These are phyloP conservation scores for Parotocinclus haroldoi DNA, from an alignment of 2,797 vertebrate species.

Conservation along the genomic window DNA sequence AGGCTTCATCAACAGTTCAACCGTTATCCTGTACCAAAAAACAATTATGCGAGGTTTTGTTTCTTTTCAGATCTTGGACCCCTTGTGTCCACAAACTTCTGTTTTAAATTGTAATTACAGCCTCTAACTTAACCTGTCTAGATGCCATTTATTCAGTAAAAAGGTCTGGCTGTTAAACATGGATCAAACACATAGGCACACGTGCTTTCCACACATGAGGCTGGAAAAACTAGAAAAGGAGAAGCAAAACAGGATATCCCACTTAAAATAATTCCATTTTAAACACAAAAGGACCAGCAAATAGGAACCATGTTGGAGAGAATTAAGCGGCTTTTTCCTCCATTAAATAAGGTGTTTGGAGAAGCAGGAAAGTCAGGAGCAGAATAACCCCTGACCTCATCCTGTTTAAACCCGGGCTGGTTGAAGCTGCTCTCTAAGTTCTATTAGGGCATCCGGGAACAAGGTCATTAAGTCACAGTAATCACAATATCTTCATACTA, in stretches of 20 bases:
- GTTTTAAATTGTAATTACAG: too few relatives aligned
- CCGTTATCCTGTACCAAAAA: too few relatives aligned
- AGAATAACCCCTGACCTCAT: constrained; percentile 5
- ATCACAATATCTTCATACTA: too few relatives aligned
- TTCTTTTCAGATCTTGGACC: too few relatives aligned
- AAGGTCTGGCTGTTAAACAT: too few relatives aligned
- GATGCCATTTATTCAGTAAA: too few relatives aligned
- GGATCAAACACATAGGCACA: background rate
- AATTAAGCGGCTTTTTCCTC: constrained; percentile 5
- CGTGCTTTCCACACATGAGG: background rate
- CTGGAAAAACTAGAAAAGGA: constrained; percentile 2
- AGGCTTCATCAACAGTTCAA: too few relatives aligned
- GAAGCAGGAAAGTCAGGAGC: background rate
- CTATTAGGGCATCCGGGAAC: too few relatives aligned
- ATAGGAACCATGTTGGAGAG: background rate
- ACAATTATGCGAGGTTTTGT: too few relatives aligned
- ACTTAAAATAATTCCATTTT: background rate
- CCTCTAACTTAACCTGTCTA: too few relatives aligned
- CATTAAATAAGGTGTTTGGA: background rate
- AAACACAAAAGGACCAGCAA: background rate
- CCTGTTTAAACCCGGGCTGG: background rate
- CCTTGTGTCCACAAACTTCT: too few relatives aligned
- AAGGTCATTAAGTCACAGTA: too few relatives aligned
- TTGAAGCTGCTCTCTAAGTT: background rate
- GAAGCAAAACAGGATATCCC: constrained; percentile 5